phyloP scores from a whole-genome alignment of 2,113 vertebrate species.

The Triplophysa dalaica region DNA sequence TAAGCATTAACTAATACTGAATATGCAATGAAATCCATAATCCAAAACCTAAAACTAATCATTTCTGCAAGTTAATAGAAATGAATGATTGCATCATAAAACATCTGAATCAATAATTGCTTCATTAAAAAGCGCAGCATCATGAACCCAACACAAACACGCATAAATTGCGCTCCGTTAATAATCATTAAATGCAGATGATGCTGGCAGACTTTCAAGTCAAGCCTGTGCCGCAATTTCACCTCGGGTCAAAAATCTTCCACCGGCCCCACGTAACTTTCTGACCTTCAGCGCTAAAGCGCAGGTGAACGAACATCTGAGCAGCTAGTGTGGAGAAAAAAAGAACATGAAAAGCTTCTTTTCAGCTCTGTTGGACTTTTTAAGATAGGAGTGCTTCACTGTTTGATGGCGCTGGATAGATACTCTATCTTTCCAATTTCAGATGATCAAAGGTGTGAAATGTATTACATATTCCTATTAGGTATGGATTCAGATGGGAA shows the following conservation, averaged over 20 bases:
- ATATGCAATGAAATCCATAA: not conserved
- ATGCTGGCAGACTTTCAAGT: constrained; percentile 24
- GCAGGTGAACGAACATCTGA: constrained; percentile 37
- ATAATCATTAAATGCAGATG: constrained; percentile 33
- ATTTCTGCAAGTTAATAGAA: constrained; percentile 18
- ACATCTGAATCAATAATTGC: constrained; percentile 32
- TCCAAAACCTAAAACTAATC: not conserved
- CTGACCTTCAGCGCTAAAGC: constrained; percentile 27
- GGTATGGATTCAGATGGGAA: constrained; percentile 44
- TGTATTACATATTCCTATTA: constrained; percentile 54
- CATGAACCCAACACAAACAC: constrained; percentile 9
- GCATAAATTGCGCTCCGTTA: constrained; percentile 1
- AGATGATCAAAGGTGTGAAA: constrained; percentile 56
- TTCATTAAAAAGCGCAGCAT: constrained; percentile 30
- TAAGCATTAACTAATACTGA: not conserved
- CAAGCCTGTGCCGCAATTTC: not conserved
- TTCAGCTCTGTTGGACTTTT: constrained; percentile 43
- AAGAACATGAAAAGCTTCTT: constrained; percentile 49
- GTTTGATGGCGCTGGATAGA: constrained; percentile 56
- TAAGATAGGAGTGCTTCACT: constrained; percentile 46
- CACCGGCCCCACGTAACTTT: constrained; percentile 26
- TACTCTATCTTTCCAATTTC: constrained; percentile 47
- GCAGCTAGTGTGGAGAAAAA: constrained; percentile 22
- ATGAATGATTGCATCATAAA: constrained; percentile 32
- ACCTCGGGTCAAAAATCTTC: constrained; percentile 38